Evolutionary conservation across 2,888 invertebrate species (phyloP).

Genomic region (Mycalesis mineus): DNA sequence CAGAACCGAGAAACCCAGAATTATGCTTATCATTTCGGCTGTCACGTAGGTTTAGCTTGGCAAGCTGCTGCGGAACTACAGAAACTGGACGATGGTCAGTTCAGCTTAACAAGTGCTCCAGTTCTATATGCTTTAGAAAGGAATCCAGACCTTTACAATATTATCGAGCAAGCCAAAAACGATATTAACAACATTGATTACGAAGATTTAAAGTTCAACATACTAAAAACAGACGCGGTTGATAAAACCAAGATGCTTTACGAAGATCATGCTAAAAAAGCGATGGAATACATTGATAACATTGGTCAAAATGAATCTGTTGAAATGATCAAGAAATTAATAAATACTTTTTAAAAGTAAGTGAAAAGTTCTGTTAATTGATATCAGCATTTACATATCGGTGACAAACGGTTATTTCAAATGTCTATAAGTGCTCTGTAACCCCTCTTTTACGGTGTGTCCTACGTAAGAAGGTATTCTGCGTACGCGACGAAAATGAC

Average conservation of each 20-base stretch:
- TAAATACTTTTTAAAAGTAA: conserved; percentile 16
- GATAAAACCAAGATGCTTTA: conserved; percentile 63
- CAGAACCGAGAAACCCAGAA: conserved; percentile 83
- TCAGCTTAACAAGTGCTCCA: conserved; percentile 88
- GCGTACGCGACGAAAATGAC: too few relatives aligned
- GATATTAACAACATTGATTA: conserved; percentile 83
- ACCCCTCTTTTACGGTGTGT: too few relatives aligned
- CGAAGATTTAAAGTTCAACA: conserved; percentile 75
- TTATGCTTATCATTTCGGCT: conserved; percentile 87
- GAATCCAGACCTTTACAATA: conserved; percentile 83
- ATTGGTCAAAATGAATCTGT: conserved; percentile 66
- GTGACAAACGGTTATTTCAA: too few relatives aligned
- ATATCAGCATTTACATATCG: too few relatives aligned
- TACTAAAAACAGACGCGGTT: conserved; percentile 65
- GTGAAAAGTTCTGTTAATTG: neutral
- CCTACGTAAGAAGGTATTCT: too few relatives aligned
- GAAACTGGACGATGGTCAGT: conserved; percentile 75
- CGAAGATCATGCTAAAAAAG: conserved; percentile 64
- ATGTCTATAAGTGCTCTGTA: too few relatives aligned
- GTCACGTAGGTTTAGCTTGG: conserved; percentile 89
- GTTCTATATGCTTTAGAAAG: conserved; percentile 89
- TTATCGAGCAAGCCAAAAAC: conserved; percentile 80
- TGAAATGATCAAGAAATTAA: conserved; percentile 66
- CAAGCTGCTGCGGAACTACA: conserved; percentile 80
- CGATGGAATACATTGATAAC: conserved; percentile 56